These are phyloP conservation scores for Aphyosemion australe DNA, from an alignment of 2,113 vertebrate species.

Conservation along the genomic window DNA sequence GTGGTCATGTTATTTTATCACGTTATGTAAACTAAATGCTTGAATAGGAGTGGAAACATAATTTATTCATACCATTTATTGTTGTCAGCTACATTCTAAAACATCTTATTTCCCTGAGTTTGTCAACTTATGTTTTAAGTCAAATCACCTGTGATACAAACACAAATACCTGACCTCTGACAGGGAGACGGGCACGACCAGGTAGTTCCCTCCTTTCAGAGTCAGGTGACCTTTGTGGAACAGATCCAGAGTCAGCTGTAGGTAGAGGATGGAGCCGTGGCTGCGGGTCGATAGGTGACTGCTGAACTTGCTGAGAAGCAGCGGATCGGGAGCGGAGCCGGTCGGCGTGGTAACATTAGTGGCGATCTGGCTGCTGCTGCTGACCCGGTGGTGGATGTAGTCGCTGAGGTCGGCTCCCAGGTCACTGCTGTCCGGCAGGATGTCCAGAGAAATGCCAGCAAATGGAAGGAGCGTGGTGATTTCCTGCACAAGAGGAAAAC, in stretches of 20 bases:
- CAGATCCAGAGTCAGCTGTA: constrained; percentile 94
- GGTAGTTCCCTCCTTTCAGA: constrained; percentile 95
- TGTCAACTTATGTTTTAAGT: too few species aligned
- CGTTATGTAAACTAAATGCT: too few species aligned
- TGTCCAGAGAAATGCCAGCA: constrained; percentile 87
- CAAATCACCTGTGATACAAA: not conserved
- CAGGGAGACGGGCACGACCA: constrained; percentile 93
- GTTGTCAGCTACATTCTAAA: too few species aligned
- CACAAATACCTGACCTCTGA: constrained; percentile 80
- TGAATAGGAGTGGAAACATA: too few species aligned
- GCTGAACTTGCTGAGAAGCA: constrained; percentile 89
- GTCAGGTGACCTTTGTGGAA: constrained; percentile 93
- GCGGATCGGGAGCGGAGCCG: constrained; percentile 86
- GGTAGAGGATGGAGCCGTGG: constrained; percentile 94
- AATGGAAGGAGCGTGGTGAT: constrained; percentile 87
- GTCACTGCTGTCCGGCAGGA: constrained; percentile 90
- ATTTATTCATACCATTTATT: too few species aligned
- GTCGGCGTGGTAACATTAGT: constrained; percentile 91
- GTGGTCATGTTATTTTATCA: too few species aligned
- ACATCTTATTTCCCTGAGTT: too few species aligned
- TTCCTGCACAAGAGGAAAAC: constrained; percentile 78
- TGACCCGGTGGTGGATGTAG: constrained; percentile 92
- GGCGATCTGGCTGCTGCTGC: constrained; percentile 87
- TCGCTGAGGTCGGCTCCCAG: constrained; percentile 89
- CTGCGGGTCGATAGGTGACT: constrained; percentile 91